Conservation (phyloP, 1,140 invertebrate species). For the Dreissena rostriformis region DNA sequence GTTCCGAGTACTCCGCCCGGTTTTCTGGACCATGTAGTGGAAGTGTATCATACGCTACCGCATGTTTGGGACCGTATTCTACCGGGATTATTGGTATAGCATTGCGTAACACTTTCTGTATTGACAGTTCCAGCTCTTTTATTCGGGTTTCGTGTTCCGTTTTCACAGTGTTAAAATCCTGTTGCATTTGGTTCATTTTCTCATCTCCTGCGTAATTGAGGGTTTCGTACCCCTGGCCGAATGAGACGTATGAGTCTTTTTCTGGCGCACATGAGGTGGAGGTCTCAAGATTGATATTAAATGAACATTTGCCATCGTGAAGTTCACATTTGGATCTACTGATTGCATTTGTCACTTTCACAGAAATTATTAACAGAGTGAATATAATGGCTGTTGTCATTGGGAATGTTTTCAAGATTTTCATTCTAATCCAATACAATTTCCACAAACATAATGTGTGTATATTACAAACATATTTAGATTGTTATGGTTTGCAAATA, state of each 20-base stretch:
- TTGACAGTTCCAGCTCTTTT: constrained; percentile 53
- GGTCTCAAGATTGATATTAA: constrained; percentile 31
- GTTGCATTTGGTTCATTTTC: constrained; percentile 41
- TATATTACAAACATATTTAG: no score
- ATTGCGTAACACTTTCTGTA: constrained; percentile 45
- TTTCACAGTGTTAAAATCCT: constrained; percentile 49
- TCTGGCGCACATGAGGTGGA: neutral
- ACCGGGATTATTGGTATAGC: constrained; percentile 20
- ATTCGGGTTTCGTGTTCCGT: constrained; percentile 53
- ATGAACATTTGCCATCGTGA: constrained; percentile 45
- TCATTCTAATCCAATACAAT: no score
- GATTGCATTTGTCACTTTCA: neutral
- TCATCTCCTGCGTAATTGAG: constrained; percentile 19
- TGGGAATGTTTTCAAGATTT: no score
- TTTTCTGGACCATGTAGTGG: neutral
- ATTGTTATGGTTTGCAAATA: no score
- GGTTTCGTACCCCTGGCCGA: neutral
- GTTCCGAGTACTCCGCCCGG: neutral
- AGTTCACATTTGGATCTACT: constrained; percentile 27
- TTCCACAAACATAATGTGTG: no score
- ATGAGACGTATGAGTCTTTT: neutral
- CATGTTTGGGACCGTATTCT: neutral
- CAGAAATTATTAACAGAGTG: no score
- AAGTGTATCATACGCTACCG: neutral
- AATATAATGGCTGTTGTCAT: no score